Conservation (phyloP, 2,888 invertebrate genomes). For the Crossocerus cetratus region DNA sequence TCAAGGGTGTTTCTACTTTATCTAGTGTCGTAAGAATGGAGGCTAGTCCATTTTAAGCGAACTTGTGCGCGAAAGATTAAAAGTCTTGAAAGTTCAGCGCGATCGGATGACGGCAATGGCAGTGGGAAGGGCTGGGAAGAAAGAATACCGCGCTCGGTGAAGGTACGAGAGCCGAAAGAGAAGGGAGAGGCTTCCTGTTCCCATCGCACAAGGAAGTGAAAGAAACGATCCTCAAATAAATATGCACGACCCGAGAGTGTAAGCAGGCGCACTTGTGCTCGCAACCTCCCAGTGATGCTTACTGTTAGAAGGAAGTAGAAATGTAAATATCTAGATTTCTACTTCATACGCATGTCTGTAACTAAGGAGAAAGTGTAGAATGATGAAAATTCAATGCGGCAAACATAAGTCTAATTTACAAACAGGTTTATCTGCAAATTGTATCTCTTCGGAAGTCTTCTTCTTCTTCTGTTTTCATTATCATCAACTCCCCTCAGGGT, state of each 20-base stretch:
- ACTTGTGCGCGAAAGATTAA: neutral
- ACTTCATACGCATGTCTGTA: neutral
- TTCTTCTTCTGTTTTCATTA: too few relatives aligned
- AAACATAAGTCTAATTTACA: too few relatives aligned
- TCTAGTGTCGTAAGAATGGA: neutral
- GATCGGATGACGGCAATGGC: neutral
- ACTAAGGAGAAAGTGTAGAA: neutral
- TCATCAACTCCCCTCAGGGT: too few relatives aligned
- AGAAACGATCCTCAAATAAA: slow-evolving; percentile 23
- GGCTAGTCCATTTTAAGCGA: neutral
- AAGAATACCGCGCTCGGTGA: neutral
- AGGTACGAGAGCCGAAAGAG: neutral
- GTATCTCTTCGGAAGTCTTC: too few relatives aligned
- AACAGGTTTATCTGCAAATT: too few relatives aligned
- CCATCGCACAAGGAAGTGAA: slow-evolving; percentile 22
- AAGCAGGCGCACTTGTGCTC: neutral
- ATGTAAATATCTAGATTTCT: neutral
- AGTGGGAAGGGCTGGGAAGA: neutral
- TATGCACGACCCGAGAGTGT: neutral
- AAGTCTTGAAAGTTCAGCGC: neutral
- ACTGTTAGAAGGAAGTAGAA: neutral
- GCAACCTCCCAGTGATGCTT: neutral
- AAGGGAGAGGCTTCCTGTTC: slow-evolving; percentile 23
- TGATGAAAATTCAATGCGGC: neutral
- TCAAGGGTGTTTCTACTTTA: too few relatives aligned